These are phyloP conservation scores for Syncerus caffer DNA, from an alignment of 2,797 vertebrate genomes.

Conservation along the genomic window DNA sequence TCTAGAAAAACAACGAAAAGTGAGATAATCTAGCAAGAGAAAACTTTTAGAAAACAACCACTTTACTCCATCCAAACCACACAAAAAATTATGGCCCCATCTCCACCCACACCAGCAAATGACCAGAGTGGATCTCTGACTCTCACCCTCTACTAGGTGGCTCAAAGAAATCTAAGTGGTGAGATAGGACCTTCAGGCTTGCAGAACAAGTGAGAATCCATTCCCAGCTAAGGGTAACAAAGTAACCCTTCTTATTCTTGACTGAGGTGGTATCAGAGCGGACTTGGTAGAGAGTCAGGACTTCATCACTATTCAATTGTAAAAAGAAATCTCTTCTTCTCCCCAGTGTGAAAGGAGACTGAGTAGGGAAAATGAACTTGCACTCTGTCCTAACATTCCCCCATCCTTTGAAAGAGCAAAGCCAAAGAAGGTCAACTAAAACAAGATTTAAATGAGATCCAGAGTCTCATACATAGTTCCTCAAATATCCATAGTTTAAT, in stretches of 20 bases:
- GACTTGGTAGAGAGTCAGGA: neutral
- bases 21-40: neutral
- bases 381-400: neutral
- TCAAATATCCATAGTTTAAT: neutral
- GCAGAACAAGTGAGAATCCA: neutral
- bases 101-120: neutral
- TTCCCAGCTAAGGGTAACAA: neutral
- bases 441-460: neutral
- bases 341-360: neutral
- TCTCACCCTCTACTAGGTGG: neutral
- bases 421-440: neutral
- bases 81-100: neutral
- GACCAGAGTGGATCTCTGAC: neutral
- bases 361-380: neutral
- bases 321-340: neutral
- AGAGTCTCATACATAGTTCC: neutral
- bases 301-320: neutral
- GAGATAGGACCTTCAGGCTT: neutral
- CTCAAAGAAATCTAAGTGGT: neutral
- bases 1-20: neutral
- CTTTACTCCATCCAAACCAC: neutral
- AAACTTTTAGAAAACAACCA: neutral
- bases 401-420: neutral
- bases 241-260: neutral
- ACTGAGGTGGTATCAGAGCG: neutral